Conservation (phyloP, 2,888 invertebrate species). For the Trilocha varians region DNA sequence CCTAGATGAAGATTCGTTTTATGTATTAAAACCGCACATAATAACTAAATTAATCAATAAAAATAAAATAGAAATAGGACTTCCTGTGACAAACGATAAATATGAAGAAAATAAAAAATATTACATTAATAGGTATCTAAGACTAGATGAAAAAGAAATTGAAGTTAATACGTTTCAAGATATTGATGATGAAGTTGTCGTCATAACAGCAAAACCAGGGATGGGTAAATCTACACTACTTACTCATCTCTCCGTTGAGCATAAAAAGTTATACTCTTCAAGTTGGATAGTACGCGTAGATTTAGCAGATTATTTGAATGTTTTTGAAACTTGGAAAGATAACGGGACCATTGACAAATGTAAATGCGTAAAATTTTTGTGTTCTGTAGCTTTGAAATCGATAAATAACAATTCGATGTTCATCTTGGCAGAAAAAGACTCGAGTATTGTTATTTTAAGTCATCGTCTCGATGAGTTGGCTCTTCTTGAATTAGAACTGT, state of each 20-base stretch:
- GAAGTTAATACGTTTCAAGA: conserved; percentile 21
- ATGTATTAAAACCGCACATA: conserved; percentile 19
- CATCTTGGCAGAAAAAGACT: conserved; percentile 1
- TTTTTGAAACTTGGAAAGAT: conserved; percentile 18
- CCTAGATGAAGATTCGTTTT: conserved; percentile 17
- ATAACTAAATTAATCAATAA: conserved; percentile 21
- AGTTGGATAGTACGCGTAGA: conserved; percentile 29
- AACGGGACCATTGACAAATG: conserved; percentile 6
- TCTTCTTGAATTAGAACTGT: conserved; percentile 24
- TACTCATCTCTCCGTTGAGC: conserved; percentile 24
- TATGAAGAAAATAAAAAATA: conserved; percentile 23
- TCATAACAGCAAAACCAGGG: conserved; percentile 23
- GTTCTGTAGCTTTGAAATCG: conserved; percentile 19
- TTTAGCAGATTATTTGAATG: conserved; percentile 18
- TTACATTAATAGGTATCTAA: conserved; percentile 22
- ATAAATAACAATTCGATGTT: neutral
- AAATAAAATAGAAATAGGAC: conserved; percentile 25
- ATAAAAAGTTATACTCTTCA: conserved; percentile 19
- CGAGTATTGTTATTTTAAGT: conserved; percentile 11
- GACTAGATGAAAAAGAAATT: conserved; percentile 11
- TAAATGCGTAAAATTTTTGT: conserved; percentile 20
- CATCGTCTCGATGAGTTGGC: conserved; percentile 10
- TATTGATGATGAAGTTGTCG: conserved; percentile 20
- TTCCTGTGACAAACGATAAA: conserved; percentile 14
- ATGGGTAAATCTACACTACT: conserved; percentile 29